Base-by-base conservation (phyloP, 2,797 vertebrate species). In the Bovichtus variegatus region DNA sequence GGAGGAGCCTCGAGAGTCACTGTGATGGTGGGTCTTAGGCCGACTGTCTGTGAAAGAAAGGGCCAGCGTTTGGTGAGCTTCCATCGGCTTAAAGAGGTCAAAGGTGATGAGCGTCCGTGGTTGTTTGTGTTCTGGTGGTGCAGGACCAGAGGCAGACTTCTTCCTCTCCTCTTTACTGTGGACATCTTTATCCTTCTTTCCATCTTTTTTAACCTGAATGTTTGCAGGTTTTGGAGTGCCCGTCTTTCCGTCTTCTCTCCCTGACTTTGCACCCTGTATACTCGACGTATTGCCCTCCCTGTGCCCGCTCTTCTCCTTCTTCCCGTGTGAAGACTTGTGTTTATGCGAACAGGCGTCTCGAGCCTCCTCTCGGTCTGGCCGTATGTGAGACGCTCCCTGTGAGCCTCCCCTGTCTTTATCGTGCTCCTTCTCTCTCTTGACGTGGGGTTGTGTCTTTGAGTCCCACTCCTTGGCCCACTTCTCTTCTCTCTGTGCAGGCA, bases 21-120 rank as follows among this genome's bases (percentile, higher is more conserved):
- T 63, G 18, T 95, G 94, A 58, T 95, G 93, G 82, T 92, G 94
- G 25, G 87, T 54, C 61, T 93, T 92, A 63, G 86, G 85, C 67
- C 93, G 93, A 86, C 94, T 95, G 92, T 96, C 96, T 76, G 95
- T 89, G 58, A 92, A 87, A 23, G 94, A 92, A 38, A 92, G 89
- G 15, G 92, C 85, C 44, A 91, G 77, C 59, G 90, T 87, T 12
- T 91, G 93, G 74, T 91, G 91, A 74, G 90, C 90, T 31, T 94
- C 93, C 91, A 92, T 91, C 0, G 94, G 93, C 85, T 94, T 93
- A 70, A 94, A 94, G 74, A 94, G 91, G 85, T 94, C 94, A 88
- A 94, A 93, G 53, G 94, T 93, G 78, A 94, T 89, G 44, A 94
- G 92, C 3, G 93, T 94, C 85, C 93, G 87, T 81, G 91, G 87